These are phyloP conservation scores for Cariama cristata DNA, from an alignment of 2,113 vertebrate species.

Conservation along the genomic window DNA sequence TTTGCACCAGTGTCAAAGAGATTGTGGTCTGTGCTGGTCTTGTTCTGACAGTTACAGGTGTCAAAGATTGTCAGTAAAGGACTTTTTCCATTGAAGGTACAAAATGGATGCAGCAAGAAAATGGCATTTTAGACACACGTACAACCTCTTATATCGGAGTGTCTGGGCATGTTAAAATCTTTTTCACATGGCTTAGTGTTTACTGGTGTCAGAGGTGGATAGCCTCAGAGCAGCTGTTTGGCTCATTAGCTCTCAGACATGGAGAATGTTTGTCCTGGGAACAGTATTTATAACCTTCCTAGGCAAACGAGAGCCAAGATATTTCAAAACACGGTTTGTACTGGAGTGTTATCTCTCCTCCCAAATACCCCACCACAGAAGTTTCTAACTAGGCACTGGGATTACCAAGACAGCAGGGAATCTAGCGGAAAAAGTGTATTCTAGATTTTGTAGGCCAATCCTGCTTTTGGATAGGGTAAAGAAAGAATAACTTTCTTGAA, in stretches of 20 bases:
- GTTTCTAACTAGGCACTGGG: background rate
- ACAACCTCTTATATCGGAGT: background rate
- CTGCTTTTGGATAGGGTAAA: background rate
- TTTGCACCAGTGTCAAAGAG: background rate
- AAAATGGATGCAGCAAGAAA: background rate
- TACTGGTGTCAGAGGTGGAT: conserved; percentile 35
- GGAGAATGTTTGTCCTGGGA: conserved; percentile 49
- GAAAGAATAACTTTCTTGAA: background rate
- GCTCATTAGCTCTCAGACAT: conserved; percentile 26
- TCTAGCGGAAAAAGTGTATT: background rate
- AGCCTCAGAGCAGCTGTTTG: conserved; percentile 21
- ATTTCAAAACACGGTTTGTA: background rate
- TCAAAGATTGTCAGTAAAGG: background rate
- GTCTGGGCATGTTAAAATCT: conserved; percentile 16
- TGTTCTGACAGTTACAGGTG: background rate
- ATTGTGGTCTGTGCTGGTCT: background rate
- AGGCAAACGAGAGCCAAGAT: background rate
- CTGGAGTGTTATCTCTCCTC: background rate
- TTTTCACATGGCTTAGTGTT: conserved; percentile 32
- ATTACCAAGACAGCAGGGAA: background rate
- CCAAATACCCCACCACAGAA: background rate
- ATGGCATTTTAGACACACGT: background rate
- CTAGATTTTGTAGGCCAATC: background rate
- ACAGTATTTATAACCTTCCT: conserved; percentile 19
- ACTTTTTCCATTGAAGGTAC: background rate